A percentile compares a stretch with the other conserved stretches of the same genome.
phyloP scores from a whole-genome alignment of 2,888 invertebrate species.

The Watsonalla cultraria region DNA sequence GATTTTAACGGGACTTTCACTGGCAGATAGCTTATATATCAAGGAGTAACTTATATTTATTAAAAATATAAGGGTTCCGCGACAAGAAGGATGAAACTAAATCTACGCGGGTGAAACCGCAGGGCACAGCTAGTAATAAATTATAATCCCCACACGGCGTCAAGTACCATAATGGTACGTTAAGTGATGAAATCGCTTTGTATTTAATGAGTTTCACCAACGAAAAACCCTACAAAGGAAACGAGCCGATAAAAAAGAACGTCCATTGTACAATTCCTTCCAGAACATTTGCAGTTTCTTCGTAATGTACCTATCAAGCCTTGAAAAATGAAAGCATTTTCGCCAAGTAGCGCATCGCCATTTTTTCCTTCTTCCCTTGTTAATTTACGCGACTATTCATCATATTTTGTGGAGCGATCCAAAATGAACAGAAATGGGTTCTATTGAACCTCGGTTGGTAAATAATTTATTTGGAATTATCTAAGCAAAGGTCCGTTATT shows the following conservation, averaged over 20 bases:
- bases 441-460: constrained; percentile 11
- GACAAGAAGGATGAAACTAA: too few relatives aligned
- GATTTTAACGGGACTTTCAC: too few relatives aligned
- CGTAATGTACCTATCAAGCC: constrained; percentile 53
- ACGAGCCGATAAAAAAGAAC: constrained; percentile 24
- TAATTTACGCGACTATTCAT: constrained; percentile 43
- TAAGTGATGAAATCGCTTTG: constrained; percentile 2
- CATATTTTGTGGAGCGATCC: constrained; percentile 25
- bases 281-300: constrained; percentile 54
- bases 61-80: too few relatives aligned
- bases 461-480: not conserved
- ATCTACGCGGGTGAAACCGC: too few relatives aligned
- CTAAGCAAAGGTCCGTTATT: too few relatives aligned
- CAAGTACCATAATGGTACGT: not conserved
- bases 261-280: constrained; percentile 40
- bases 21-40: too few relatives aligned
- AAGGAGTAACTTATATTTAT: too few relatives aligned
- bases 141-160: not conserved
- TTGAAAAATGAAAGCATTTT: constrained; percentile 49
- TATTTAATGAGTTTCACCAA: constrained; percentile 6
- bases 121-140: too few relatives aligned
- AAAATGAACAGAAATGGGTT: constrained; percentile 23
- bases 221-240: constrained; percentile 15
- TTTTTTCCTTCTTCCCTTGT: constrained; percentile 29
- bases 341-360: constrained; percentile 24